Evolutionary conservation across 2,888 invertebrate genomes (phyloP).

Genomic region (Tenthredo distinguenda): DNA sequence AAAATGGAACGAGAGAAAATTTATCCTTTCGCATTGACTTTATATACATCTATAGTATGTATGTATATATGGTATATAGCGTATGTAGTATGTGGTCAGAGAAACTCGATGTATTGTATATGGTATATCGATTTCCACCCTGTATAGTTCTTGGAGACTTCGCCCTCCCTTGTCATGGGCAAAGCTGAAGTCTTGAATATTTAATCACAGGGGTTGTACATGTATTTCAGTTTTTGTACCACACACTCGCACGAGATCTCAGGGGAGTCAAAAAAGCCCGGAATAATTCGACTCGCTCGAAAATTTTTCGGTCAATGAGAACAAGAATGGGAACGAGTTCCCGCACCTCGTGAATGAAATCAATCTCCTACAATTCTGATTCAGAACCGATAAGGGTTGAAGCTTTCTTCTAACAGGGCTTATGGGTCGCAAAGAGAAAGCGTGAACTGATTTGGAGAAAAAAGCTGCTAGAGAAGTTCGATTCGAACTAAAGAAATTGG

Average conservation of each 20-base stretch:
- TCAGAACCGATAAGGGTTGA: neutral
- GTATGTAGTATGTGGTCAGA: neutral
- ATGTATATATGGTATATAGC: neutral
- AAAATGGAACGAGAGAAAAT: neutral
- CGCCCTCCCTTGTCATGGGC: neutral
- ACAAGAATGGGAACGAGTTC: neutral
- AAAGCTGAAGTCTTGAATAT: neutral
- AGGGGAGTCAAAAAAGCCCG: neutral
- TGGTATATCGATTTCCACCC: neutral
- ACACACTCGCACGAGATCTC: neutral
- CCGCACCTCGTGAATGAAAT: neutral
- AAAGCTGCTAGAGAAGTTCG: too few species aligned
- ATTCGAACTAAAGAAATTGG: too few species aligned
- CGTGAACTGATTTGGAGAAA: too few species aligned
- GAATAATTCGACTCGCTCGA: too few species aligned
- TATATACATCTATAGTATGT: too few species aligned
- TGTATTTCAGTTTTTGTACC: neutral
- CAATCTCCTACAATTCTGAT: too few species aligned
- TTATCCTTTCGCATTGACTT: constrained; percentile 13
- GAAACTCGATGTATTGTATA: constrained; percentile 1
- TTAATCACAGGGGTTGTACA: neutral
- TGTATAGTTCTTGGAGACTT: neutral
- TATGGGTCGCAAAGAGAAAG: too few species aligned
- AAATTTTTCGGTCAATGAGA: neutral
- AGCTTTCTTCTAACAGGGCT: neutral